Base-by-base conservation (phyloP, 2,888 invertebrate species). In the Cyrtodaria siliqua region DNA sequence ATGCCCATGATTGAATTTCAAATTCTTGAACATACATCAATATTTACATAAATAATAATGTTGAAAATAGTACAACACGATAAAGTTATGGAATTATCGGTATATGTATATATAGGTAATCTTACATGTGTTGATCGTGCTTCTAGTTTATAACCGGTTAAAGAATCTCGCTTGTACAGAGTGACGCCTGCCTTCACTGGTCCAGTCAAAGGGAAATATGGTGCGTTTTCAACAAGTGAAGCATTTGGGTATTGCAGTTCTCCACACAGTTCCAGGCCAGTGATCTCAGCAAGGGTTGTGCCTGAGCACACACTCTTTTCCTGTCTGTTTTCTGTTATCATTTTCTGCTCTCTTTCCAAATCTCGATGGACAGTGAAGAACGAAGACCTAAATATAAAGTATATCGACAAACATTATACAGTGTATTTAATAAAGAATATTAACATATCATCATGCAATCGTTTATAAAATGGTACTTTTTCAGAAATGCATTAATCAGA, bases 251-350 rank as follows among this genome's bases (percentile, higher is more conserved):
- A 89, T 29, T 89, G 80, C 86, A 97, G 96, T 69, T 96, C 95
- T 0, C 96, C 95, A 89, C 98, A 98, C 40, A 98, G 93, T 94
- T 97, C 96, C 62, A 98, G 94, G 0, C 98, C 98, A 20, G 97
- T 94, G 0, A 96, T 95, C 75, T 95, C 95, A 86, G 97, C 96
- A 18, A 88, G 56, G 12, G 71, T 70, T 20, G 69, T 77, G 2
- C 92, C 90, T 0, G 91, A 87, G 82, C 94, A 94, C 1, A 84
- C 73, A 23, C 82, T 83, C 1, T 94, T 78, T 4, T 95, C 94
- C 59, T 95, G 94, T 59, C 95, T 94, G 79, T 95, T 95, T 78
- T 94, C 94, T 79, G 94, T 94, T 47, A 96, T 93, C 2, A 96
- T 96, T 61, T 93, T 93, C 87, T 96, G 96, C 20, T 94, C 94